Conservation (phyloP, 2,797 vertebrate species). For the Xenentodon cancila region DNA sequence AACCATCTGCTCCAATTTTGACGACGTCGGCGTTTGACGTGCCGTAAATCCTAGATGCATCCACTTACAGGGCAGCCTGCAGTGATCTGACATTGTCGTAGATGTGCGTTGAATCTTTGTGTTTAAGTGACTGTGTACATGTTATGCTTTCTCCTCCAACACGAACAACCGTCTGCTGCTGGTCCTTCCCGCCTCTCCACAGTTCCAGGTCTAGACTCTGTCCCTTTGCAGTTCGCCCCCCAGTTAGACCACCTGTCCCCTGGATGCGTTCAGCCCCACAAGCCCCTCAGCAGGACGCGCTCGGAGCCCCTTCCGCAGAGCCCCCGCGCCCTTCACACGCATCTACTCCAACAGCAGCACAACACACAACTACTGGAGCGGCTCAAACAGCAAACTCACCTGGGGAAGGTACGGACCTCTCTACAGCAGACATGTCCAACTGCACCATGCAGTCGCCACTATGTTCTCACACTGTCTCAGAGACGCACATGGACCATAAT, state of each 20-base stretch:
- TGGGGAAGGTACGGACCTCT: slow-evolving; percentile 80
- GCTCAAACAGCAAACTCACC: slow-evolving; percentile 89
- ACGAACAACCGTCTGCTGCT: not conserved
- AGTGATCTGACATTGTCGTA: too few species aligned
- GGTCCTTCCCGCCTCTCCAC: slow-evolving; percentile 9
- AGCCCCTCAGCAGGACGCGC: slow-evolving; percentile 91
- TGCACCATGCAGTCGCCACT: too few species aligned
- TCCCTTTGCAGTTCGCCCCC: slow-evolving; percentile 85
- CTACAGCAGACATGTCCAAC: not conserved
- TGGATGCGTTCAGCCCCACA: slow-evolving; percentile 87
- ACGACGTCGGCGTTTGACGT: too few species aligned
- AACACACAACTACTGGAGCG: slow-evolving; percentile 87
- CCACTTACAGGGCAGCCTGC: too few species aligned
- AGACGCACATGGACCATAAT: too few species aligned
- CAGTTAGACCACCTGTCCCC: slow-evolving; percentile 82
- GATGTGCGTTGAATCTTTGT: too few species aligned
- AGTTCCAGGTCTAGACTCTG: slow-evolving; percentile 88
- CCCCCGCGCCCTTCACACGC: slow-evolving; percentile 81
- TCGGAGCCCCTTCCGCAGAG: slow-evolving; percentile 94
- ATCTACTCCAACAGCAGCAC: slow-evolving; percentile 88
- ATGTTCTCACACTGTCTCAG: too few species aligned
- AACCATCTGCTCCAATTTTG: too few species aligned
- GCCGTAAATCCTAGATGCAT: too few species aligned
- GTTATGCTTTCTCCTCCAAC: too few species aligned
- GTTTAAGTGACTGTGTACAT: too few species aligned